A percentile compares a stretch with the other conserved stretches of the same genome.
Conservation (phyloP, 1,140 invertebrate genomes). For the Ceratina australensis region DNA sequence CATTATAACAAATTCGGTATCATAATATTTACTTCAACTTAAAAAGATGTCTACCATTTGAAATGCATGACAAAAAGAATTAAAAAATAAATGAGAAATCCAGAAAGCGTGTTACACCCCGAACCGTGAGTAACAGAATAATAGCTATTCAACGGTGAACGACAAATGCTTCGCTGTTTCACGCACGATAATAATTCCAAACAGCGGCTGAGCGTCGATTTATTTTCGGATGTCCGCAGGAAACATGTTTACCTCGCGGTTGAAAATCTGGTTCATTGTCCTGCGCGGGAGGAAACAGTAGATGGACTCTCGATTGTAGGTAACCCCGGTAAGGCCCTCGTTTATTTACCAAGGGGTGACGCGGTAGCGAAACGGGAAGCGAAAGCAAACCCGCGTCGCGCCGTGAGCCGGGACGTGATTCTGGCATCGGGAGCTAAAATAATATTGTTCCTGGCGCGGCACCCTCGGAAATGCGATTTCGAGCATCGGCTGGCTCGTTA, state of each 20-base stretch:
- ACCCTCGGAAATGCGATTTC: constrained; percentile 60
- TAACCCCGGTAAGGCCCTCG: constrained; percentile 30
- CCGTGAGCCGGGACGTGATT: constrained; percentile 49
- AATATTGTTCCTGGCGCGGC: constrained; percentile 71
- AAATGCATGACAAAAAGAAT: no score
- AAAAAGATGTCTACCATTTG: no score
- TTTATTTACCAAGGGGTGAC: constrained; percentile 58
- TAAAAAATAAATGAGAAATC: no score
- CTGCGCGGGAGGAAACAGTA: constrained; percentile 17
- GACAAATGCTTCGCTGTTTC: no score
- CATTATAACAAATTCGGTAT: no score
- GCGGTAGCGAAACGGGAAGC: constrained; percentile 39
- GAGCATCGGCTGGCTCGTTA: constrained; percentile 24
- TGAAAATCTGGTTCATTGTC: constrained; percentile 42
- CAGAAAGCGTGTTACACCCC: no score
- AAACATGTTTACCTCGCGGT: constrained; percentile 21
- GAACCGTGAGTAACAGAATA: no score
- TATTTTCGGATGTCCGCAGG: not conserved
- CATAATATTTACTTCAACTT: not conserved
- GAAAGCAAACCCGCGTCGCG: constrained; percentile 57
- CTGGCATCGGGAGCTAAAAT: constrained; percentile 65
- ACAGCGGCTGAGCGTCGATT: constrained; percentile 1
- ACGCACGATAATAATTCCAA: not conserved
- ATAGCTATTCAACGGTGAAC: no score
- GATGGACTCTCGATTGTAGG: constrained; percentile 39